Evolutionary conservation across 2,888 invertebrate species (phyloP), one percentile per base, ranked within the genome.

Genomic region (Dryocosmus kuriphilus): DNA sequence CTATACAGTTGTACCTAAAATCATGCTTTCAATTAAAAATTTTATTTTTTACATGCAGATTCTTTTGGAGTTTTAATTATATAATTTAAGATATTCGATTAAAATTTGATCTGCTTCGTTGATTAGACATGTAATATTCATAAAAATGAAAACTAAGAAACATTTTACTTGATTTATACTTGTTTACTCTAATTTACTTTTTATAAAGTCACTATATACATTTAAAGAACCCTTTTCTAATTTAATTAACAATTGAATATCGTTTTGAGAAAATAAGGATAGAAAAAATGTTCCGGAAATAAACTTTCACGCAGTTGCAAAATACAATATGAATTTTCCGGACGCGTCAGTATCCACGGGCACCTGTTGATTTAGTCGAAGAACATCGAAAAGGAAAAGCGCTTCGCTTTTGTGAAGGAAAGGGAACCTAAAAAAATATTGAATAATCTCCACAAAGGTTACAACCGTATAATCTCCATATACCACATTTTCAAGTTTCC

Each of bases 361-460:
- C 63, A 65, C 76, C 51, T 51, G 35, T 16, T 61, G 55, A 24
- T 62, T 22, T 16, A 1, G 38, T 65, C 65, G 24, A 71, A 51
- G 51, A 71, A 27, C 30, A 71, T 41, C 46, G 71, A 32, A 71
- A 71, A 51, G 71, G 19, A 71, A 71, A 71, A 71, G 71, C 71
- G 30, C 51, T 71, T 19, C 9, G 5, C 46, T 32, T 51, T 71
- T 24, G 30, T 27, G n/a, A 51, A 24, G 51, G 51, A 71, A 71
- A 51, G 9, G 3, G 11, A 24, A 1, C 46, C n/a, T n/a, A 11
- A 51, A 16, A 71, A 46, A 51, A 71, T 30, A 67, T 46, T 67
- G 30, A 71, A 71, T 71, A 27, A 46, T 0, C 30, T 30, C 41
- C 71, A 19, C n/a, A 51, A 30, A 30, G 71, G 51, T 41, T 30